These are phyloP conservation scores for Polyommatus icarus DNA, from an alignment of 2,888 invertebrate genomes.

Conservation along the genomic window DNA sequence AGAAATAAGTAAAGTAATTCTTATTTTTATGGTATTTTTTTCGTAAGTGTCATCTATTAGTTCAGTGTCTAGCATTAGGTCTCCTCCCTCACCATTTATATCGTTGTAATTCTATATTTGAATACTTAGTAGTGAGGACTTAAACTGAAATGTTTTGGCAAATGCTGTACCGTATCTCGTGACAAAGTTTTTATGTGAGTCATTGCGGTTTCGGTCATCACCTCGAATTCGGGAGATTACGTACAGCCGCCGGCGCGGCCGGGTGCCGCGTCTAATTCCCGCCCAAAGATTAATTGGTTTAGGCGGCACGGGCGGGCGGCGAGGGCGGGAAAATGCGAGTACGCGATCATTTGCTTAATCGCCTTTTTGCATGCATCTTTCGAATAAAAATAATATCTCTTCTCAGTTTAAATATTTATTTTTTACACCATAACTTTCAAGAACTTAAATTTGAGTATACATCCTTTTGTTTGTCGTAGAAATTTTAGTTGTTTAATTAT, in stretches of 20 bases:
- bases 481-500: too few relatives aligned
- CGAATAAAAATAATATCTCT: not conserved
- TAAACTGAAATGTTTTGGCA: not conserved
- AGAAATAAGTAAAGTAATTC: too few relatives aligned
- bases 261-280: not conserved
- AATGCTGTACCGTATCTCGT: not conserved
- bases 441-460: too few relatives aligned
- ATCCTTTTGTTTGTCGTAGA: too few relatives aligned
- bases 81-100: not conserved
- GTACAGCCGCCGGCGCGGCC: not conserved
- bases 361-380: constrained; percentile 5
- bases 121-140: not conserved
- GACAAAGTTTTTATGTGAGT: not conserved
- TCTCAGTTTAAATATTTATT: not conserved
- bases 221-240: constrained; percentile 14
- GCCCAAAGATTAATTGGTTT: constrained; percentile 21
- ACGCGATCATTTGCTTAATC: constrained; percentile 11
- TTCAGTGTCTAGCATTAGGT: too few relatives aligned
- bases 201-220: constrained; percentile 7
- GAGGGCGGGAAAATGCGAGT: not conserved
- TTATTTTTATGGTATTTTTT: too few relatives aligned
- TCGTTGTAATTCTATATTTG: not conserved
- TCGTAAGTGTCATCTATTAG: too few relatives aligned
- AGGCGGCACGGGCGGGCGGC: not conserved
- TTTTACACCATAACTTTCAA: not conserved